A percentile compares a stretch with the other conserved stretches of the same genome.
These are phyloP conservation scores for Bombus ignitus DNA, from an alignment of 1,140 invertebrate genomes.

Conservation along the genomic window DNA sequence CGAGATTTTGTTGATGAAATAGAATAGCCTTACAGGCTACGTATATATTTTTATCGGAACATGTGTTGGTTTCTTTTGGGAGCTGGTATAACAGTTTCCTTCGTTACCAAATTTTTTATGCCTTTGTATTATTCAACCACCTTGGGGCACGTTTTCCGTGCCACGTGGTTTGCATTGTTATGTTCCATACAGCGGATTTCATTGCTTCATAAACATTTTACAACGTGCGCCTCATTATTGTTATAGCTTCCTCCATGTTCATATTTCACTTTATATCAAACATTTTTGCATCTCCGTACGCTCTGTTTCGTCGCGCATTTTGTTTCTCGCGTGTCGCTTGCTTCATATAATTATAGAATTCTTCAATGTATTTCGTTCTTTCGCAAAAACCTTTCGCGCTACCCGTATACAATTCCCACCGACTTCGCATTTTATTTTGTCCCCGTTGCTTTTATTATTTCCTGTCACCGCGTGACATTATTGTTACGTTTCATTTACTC, in stretches of 20 bases:
- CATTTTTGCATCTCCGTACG: background rate
- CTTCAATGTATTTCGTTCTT: background rate
- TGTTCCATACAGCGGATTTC: background rate
- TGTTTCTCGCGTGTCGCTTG: background rate
- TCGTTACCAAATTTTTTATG: conserved; percentile 17
- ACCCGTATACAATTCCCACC: background rate
- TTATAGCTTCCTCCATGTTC: background rate
- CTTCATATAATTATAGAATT: background rate
- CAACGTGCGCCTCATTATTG: conserved; percentile 23
- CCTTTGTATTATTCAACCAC: conserved; percentile 6
- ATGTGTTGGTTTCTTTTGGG: background rate
- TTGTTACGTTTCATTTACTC: background rate
- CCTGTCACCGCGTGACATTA: background rate
- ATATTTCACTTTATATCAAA: conserved; percentile 17
- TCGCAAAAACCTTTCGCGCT: background rate
- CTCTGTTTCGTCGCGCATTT: background rate
- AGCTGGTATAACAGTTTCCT: conserved; percentile 3
- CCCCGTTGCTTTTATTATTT: background rate
- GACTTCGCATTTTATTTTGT: background rate
- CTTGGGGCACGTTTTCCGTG: background rate
- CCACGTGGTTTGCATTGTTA: background rate
- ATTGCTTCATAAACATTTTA: conserved; percentile 25
- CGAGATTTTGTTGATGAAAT: background rate
- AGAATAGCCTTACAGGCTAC: background rate
- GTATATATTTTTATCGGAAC: background rate